A percentile compares a stretch with the other conserved stretches of the same genome.
Conservation (phyloP, 1,140 invertebrate genomes). For the Marisa cornuarietis region DNA sequence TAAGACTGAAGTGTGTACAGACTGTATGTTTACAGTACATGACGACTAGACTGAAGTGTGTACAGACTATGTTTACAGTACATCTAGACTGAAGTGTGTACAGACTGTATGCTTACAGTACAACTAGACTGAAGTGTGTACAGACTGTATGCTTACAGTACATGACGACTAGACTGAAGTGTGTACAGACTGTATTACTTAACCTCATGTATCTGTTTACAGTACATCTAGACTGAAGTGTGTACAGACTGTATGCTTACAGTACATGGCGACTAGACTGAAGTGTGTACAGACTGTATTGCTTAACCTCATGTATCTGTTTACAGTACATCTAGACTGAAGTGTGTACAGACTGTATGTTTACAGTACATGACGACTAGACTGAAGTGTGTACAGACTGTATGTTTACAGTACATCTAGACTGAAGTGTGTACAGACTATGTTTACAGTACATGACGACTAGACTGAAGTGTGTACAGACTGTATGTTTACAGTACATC, state of each 20-base stretch:
- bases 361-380: slow-evolving; percentile 4
- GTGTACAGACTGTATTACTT: neutral
- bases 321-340: no score
- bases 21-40: slow-evolving; percentile 1
- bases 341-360: no score
- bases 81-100: no score
- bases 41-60: neutral
- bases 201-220: neutral
- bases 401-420: no score
- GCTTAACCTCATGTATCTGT: slow-evolving; percentile 14
- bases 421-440: no score
- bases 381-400: neutral
- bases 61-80: neutral
- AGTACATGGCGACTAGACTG: slow-evolving; percentile 3
- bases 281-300: neutral
- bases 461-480: neutral
- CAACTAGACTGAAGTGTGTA: no score
- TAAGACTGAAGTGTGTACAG: neutral
- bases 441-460: no score
- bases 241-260: neutral
- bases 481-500: neutral
- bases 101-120: no score
- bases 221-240: no score
- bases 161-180: neutral
- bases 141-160: neutral